These are phyloP conservation scores for Phrynosoma blainvillii DNA, from an alignment of 2,113 vertebrate species.

Conservation along the genomic window DNA sequence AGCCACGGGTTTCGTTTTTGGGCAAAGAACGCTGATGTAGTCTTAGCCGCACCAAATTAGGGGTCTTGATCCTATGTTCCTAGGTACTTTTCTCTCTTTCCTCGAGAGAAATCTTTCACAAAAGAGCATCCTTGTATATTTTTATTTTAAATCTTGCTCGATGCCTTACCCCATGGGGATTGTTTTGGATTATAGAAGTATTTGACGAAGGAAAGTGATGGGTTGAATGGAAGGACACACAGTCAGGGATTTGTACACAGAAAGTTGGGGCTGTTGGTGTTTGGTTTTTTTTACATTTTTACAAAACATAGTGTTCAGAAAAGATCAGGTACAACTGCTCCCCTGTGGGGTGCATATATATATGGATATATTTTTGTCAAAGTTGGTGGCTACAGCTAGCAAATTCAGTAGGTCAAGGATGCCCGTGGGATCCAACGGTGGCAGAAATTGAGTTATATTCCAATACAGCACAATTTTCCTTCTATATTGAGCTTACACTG, in stretches of 20 bases:
- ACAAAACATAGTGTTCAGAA: neutral
- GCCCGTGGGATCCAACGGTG: neutral
- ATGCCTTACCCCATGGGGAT: too few relatives aligned
- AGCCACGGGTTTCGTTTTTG: neutral
- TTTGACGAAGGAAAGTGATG: neutral
- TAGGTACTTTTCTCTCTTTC: too few relatives aligned
- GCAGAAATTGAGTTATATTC: fast-evolving
- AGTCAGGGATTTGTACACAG: neutral
- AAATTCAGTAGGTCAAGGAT: neutral
- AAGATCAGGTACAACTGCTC: neutral
- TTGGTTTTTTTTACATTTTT: neutral
- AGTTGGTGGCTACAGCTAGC: too few relatives aligned
- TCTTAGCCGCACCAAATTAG: too few relatives aligned
- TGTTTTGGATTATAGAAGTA: too few relatives aligned
- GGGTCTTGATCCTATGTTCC: too few relatives aligned
- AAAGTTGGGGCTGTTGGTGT: neutral
- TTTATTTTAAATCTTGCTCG: too few relatives aligned
- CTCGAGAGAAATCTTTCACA: too few relatives aligned
- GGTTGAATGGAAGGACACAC: neutral
- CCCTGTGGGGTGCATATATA: too few relatives aligned
- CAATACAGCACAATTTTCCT: neutral
- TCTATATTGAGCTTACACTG: too few relatives aligned
- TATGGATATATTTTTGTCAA: neutral
- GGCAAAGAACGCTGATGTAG: too few relatives aligned
- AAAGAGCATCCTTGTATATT: too few relatives aligned